Conservation (phyloP, 2,797 vertebrate genomes). For the Microcaecilia unicolor region DNA sequence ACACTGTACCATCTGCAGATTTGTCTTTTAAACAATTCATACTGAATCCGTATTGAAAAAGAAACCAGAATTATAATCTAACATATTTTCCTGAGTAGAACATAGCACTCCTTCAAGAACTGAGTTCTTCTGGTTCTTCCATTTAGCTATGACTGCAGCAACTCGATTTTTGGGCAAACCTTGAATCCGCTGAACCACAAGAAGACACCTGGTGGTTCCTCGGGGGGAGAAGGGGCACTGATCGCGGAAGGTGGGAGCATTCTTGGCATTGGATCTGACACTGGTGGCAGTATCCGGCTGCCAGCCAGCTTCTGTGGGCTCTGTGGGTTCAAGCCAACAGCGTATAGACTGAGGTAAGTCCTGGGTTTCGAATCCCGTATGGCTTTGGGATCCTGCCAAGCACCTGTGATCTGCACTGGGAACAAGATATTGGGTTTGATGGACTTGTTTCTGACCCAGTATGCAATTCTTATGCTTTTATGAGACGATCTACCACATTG, state of each 20-base stretch:
- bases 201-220: conserved; percentile 61
- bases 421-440: not conserved
- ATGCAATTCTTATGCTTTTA: too few relatives aligned
- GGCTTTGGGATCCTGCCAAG: too few relatives aligned
- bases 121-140: too few relatives aligned
- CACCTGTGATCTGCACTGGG: not conserved
- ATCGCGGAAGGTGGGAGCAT: conserved; percentile 63
- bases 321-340: conserved; percentile 63
- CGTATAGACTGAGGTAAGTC: conserved; percentile 57
- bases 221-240: conserved; percentile 67
- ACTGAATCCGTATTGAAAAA: too few relatives aligned
- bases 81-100: too few relatives aligned
- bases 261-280: conserved; percentile 60
- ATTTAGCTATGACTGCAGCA: conserved; percentile 73
- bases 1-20: too few relatives aligned
- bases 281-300: conserved; percentile 65
- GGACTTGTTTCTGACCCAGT: not conserved
- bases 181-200: conserved; percentile 51
- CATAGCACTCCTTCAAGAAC: too few relatives aligned
- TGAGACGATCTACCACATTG: too few relatives aligned
- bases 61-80: too few relatives aligned
- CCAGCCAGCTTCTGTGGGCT: conserved; percentile 70
- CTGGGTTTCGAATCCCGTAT: too few relatives aligned
- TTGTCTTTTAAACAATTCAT: too few relatives aligned
- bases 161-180: conserved; percentile 61